Percentiles rank a stretch among this genome's conserved stretches.
Evolutionary conservation across 1,140 invertebrate genomes (phyloP).

Genomic region (Cataglyphis hispanica): DNA sequence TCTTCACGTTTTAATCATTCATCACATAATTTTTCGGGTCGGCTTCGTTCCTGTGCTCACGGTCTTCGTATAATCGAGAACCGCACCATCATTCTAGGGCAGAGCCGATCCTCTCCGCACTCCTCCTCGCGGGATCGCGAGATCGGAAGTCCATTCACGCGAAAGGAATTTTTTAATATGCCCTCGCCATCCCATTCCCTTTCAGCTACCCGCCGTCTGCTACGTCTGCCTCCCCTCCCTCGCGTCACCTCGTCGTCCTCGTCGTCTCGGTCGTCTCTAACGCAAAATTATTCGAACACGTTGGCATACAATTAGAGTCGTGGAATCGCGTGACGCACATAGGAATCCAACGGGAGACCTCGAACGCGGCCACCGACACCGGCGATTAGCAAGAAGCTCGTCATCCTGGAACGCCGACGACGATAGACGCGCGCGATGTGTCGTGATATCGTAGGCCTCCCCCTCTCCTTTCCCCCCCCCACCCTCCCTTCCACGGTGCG

Average conservation of each 20-base stretch:
- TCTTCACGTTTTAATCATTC: not conserved
- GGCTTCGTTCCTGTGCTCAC: not conserved
- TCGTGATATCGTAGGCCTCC: constrained; percentile 19
- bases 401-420: constrained; percentile 68
- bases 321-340: constrained; percentile 80
- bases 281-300: constrained; percentile 55
- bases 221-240: not conserved
- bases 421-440: constrained; percentile 21
- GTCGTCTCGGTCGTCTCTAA: not conserved
- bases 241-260: not conserved
- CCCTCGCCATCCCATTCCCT: too few relatives aligned
- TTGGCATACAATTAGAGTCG: constrained; percentile 60
- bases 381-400: constrained; percentile 67
- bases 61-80: not conserved
- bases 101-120: not conserved
- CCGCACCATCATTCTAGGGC: not conserved
- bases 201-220: not conserved
- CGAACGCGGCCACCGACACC: constrained; percentile 83
- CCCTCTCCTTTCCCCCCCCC: too few relatives aligned
- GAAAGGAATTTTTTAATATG: constrained; percentile 48
- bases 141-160: constrained; percentile 36
- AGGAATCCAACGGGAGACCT: constrained; percentile 83
- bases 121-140: not conserved
- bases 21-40: not conserved
- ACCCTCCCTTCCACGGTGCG: too few relatives aligned